Base-by-base conservation (phyloP, 2,113 vertebrate genomes). In the Gambusia holbrooki region DNA sequence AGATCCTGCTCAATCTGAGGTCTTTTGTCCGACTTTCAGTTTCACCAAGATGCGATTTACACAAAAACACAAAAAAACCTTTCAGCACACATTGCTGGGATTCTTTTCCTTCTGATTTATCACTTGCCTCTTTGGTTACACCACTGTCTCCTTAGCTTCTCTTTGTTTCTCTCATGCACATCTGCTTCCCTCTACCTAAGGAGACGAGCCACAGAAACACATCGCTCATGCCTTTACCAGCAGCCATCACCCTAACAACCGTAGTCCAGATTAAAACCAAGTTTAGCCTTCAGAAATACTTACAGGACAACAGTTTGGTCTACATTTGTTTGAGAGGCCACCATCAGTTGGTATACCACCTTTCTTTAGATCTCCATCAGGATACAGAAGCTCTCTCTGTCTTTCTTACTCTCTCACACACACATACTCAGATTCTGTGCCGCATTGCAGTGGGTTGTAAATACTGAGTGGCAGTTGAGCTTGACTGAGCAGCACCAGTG, bases 361-460 rank as follows among this genome's bases (percentile, higher is more conserved):
- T 7, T 13, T 33, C 9, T 32, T 25, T 22, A 8, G 17, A 30
- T 64, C 29, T 9, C 69, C 61, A 77, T 19, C 45, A 48, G 15
- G 15, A 48, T 48, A 17, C 15, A 48, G 45, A 48, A 48, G 45
- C 40, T 40, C 12, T 12, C 37, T 40, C 37, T 12, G 10, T 13
- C 37, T 40, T 13, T 42, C 3, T 14, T 13, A 3, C 40, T 35
- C 40, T 42, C 40, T 35, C 35, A 73, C 66, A 79, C 74, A 75
- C 77, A 81, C 81, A 82, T 69, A 67, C 70, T 76, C n/a, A 66
- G 11, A 84, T 65, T 74, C 74, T 65, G 71, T 93, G 89, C 92
- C 92, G 92, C 92, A 93, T 92, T 93, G 92, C 92, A 91, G 92
- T 88, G 81, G 91, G 92, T 79, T 93, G 92, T 93, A 93, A 93